These are phyloP conservation scores for Epinotia nisella DNA, from an alignment of 2,888 invertebrate genomes.

Conservation along the genomic window DNA sequence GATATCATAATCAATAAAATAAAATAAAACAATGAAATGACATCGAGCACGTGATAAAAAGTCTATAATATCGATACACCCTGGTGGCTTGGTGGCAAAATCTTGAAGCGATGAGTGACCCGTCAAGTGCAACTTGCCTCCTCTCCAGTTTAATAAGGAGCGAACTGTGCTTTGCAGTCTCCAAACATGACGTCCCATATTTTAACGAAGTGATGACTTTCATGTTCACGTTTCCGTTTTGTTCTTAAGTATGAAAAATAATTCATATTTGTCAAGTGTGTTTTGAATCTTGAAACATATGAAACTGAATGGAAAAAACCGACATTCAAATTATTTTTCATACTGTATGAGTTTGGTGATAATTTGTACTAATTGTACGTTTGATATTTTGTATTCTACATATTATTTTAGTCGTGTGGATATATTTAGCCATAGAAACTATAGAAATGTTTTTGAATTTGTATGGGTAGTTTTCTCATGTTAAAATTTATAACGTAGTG, in stretches of 20 bases:
- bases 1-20: too few species aligned
- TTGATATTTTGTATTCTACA: background rate
- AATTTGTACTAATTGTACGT: background rate
- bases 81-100: slow-evolving; percentile 46
- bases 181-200: slow-evolving; percentile 47
- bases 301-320: background rate
- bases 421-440: background rate
- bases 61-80: slow-evolving; percentile 23
- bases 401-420: background rate
- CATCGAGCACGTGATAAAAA: background rate
- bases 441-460: background rate
- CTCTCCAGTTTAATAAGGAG: slow-evolving; percentile 75
- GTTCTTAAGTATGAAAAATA: slow-evolving; percentile 29
- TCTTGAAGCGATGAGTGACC: slow-evolving; percentile 71
- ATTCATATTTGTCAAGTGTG: background rate
- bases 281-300: background rate
- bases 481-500: too few species aligned
- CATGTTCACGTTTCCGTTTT: background rate
- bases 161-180: slow-evolving; percentile 66
- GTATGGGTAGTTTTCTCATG: too few species aligned
- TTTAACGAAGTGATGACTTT: slow-evolving; percentile 60
- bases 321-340: slow-evolving; percentile 8
- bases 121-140: slow-evolving; percentile 73
- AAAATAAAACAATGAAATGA: background rate
- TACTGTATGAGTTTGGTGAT: slow-evolving; percentile 1